These are phyloP conservation scores for Calosoma granatense DNA, from an alignment of 1,140 invertebrate genomes.

Conservation along the genomic window DNA sequence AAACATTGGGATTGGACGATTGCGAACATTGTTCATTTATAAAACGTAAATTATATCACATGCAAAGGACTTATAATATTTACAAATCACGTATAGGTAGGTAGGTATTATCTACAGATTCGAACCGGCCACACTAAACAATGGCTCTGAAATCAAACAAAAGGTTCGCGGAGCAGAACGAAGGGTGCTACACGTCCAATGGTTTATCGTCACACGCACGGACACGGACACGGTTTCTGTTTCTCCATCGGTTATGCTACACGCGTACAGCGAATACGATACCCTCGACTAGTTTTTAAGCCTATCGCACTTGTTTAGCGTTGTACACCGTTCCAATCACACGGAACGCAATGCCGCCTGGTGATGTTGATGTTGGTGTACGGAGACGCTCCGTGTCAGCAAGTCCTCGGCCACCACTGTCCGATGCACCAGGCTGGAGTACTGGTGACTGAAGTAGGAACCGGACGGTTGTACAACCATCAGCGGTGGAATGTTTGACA, in stretches of 20 bases:
- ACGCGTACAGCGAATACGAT: neutral
- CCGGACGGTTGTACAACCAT: conserved; percentile 15
- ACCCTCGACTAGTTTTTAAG: no score
- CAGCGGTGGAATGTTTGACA: conserved; percentile 17
- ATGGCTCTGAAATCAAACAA: neutral
- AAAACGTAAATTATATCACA: neutral
- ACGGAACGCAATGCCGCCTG: conserved; percentile 19
- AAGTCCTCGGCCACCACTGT: conserved; percentile 17
- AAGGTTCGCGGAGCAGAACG: neutral
- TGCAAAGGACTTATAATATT: neutral
- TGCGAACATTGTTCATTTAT: neutral
- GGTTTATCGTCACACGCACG: neutral
- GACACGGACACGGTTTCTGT: no score
- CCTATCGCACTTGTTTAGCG: neutral
- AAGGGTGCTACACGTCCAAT: neutral
- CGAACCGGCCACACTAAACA: neutral
- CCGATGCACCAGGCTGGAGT: neutral
- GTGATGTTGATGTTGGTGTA: conserved; percentile 14
- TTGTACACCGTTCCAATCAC: conserved; percentile 12
- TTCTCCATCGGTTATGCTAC: no score
- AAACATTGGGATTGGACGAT: neutral
- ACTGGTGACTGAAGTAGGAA: conserved; percentile 16
- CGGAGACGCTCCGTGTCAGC: conserved; percentile 4
- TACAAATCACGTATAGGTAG: neutral
- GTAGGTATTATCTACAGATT: no score